Base-by-base conservation (phyloP, 2,113 vertebrate genomes). In the Austrofundulus limnaeus region DNA sequence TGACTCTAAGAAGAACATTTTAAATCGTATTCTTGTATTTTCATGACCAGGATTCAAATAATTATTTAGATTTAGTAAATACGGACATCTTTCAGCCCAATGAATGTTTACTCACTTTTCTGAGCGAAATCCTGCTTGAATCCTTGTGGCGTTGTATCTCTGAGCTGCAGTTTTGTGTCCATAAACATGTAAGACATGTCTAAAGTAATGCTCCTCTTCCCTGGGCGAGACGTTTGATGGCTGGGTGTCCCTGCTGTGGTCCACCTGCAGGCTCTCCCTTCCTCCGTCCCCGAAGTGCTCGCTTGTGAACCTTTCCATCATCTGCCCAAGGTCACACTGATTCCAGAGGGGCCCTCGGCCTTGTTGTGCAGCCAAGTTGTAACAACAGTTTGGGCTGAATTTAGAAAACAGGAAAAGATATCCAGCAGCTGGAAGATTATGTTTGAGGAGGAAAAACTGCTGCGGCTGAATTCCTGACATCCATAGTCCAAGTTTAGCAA, bases 161-260 rank as follows among this genome's bases (percentile, higher is more conserved):
- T 95, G 95, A n/a, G 94, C 94, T 15, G 92, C 94, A 21, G 93
- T 95, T 88, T 94, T 91, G 53, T 93, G 90, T 24, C 84, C 72
- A 5, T 90, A 90, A 25, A 81, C 53, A 4, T 90, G 90, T 21
- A 86, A 51, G 71, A 75, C 77, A 73, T 86, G 82, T 39, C 85
- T 83, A 49, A 78, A 7, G 9, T 50, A 80, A 46, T 51, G 49
- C 17, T 80, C 77, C 9, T 56, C 57, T 12, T 83, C 73, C 16
- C n/a, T 2, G 14, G 57, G 6, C 37, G 66, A 52, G 16, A 24
- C 19, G 3, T n/a, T n/a, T 1, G 42, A 53, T 1, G 50, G 66
- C 72, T 82, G 76, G 23, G 69, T 62, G 41, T 87, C 83, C 48
- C 66, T 78, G 10, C 72, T 72, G 58, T 80, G 77, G 72, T 88